Percentiles rank a stretch among this genome's conserved stretches.
Evolutionary conservation across 2,888 invertebrate genomes (phyloP).

Genomic region (Maniola hyperantus): DNA sequence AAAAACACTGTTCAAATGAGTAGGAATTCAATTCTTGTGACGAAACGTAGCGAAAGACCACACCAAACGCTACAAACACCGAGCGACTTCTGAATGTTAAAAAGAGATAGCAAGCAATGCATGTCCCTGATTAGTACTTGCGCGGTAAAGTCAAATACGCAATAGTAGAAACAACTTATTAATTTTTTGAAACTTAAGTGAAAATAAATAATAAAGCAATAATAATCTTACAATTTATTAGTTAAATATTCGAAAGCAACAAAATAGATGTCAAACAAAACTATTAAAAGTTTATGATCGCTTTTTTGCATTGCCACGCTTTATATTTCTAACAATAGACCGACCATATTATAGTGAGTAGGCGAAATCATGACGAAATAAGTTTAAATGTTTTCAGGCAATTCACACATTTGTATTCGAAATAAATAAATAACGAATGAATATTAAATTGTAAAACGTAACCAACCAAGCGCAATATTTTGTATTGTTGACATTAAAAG

Average conservation of each 20-base stretch:
- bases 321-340: conserved; percentile 46
- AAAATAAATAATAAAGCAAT: background rate
- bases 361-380: conserved; percentile 50
- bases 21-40: conserved; percentile 68
- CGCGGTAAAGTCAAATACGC: conserved; percentile 78
- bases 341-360: conserved; percentile 36
- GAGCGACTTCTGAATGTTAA: conserved; percentile 58
- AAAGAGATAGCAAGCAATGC: conserved; percentile 63
- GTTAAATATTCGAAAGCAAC: background rate
- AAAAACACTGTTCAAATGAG: conserved; percentile 69
- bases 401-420: background rate
- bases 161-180: conserved; percentile 39
- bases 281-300: conserved; percentile 37
- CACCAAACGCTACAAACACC: conserved; percentile 53
- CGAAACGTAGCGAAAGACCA: conserved; percentile 65
- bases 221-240: conserved; percentile 4
- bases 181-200: conserved; percentile 3
- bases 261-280: conserved; percentile 14
- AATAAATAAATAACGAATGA: background rate
- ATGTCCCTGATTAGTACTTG: conserved; percentile 69
- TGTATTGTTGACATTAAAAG: conserved; percentile 15
- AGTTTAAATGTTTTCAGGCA: conserved; percentile 1
- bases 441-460: background rate
- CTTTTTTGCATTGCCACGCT: conserved; percentile 47
- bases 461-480: background rate